phyloP scores from a whole-genome alignment of 2,888 invertebrate genomes.

The Pterostichus madidus region DNA sequence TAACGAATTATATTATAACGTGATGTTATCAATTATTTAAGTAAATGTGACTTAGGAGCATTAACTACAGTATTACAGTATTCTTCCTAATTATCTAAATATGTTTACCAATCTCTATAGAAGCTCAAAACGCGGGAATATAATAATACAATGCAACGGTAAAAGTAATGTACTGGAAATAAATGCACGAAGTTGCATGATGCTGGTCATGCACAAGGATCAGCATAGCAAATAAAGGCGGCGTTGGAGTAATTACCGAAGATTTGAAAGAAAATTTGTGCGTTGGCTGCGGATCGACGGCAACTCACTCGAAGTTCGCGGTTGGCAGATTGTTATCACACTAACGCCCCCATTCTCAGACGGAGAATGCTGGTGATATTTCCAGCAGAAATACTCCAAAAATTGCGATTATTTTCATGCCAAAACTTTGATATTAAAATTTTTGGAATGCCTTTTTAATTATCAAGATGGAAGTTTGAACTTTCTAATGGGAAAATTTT shows the following conservation, averaged over 20 bases:
- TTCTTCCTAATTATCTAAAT: no score
- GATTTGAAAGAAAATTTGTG: slow-evolving; percentile 50
- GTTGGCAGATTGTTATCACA: slow-evolving; percentile 46
- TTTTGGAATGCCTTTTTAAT: slow-evolving; percentile 51
- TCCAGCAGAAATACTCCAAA: slow-evolving; percentile 43
- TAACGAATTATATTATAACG: no score
- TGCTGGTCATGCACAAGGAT: slow-evolving; percentile 17
- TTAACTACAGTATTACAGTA: no score
- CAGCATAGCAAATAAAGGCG: slow-evolving; percentile 17
- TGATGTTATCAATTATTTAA: no score
- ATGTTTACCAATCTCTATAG: not conserved
- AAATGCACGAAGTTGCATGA: not conserved
- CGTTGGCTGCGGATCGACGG: slow-evolving; percentile 5
- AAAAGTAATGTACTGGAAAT: no score
- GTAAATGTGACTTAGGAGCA: no score
- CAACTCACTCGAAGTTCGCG: slow-evolving; percentile 14
- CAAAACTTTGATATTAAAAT: slow-evolving; percentile 48
- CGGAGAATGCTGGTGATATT: slow-evolving; percentile 37
- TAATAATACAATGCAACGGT: no score
- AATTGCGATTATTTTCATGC: slow-evolving; percentile 46
- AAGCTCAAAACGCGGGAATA: not conserved
- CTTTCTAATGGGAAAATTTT: slow-evolving; percentile 40
- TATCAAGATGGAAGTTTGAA: slow-evolving; percentile 42
- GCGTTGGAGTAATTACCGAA: slow-evolving; percentile 14
- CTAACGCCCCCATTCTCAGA: slow-evolving; percentile 19